Evolutionary conservation across 2,113 vertebrate species (phyloP).

Genomic region (Lathamus discolor): DNA sequence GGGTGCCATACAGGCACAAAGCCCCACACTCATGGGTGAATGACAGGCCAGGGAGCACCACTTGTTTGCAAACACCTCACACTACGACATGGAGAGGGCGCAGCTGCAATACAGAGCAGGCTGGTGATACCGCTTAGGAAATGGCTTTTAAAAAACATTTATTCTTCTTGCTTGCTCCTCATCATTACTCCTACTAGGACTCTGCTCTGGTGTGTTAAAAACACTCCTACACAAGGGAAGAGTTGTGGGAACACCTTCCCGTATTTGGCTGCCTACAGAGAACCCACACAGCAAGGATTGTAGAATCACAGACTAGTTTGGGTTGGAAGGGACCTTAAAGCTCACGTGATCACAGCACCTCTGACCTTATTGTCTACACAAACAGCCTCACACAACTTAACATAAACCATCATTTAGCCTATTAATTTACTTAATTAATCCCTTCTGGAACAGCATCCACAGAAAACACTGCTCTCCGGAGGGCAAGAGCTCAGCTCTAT

Average conservation of each 20-base stretch:
- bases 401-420: background rate
- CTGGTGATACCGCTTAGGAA: background rate
- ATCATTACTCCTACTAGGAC: constrained; percentile 26
- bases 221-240: constrained; percentile 22
- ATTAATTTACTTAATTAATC: constrained; percentile 39
- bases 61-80: background rate
- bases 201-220: background rate
- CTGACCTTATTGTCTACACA: background rate
- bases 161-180: constrained; percentile 9
- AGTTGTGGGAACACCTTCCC: constrained; percentile 32
- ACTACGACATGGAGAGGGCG: accelerated
- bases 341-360: background rate
- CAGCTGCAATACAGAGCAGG: background rate
- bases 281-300: background rate
- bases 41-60: background rate
- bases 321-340: background rate
- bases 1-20: accelerated
- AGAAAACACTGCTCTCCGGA: constrained; percentile 2
- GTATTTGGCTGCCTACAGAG: background rate
- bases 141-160: background rate
- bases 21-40: accelerated
- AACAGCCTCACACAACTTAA: background rate
- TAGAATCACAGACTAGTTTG: background rate
- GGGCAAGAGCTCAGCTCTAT: background rate
- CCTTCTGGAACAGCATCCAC: background rate